Base-by-base conservation (phyloP, 2,888 invertebrate species). In the Acanthosepion lycidas region DNA sequence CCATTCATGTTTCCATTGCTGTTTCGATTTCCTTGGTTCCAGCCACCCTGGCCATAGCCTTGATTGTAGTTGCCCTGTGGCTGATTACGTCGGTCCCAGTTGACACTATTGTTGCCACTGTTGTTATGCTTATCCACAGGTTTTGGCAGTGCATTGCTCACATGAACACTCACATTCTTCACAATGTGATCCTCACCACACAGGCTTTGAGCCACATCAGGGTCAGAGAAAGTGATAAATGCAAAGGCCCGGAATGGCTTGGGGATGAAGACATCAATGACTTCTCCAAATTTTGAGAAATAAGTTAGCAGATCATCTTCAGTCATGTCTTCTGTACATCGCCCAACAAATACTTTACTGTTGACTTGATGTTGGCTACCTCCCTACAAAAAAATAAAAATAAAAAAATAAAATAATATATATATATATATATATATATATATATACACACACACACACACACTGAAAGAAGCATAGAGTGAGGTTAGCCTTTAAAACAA, bases 211-310 rank as follows among this genome's bases (percentile, higher is more conserved):
- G 99, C 99, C 94, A 99, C 98, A 97, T 99, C 98, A 55, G 99
- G 98, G 97, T 99, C 99, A 97, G 98, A 98, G 98, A 99, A 99
- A 94, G 99, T 99, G 94, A 99, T 99, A 98, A 99, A 99, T 26
- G 96, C 96, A 95, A 97, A 97, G 53, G 97, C 97, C 94, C 97
- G 96, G 97, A 99, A 99, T 95, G 99, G 99, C 97, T 99, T 98
- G 64, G 99, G 99, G 96, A 99, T 99, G 98, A 99, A 99, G 94
- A 99, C 99, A 98, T 99, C 99, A 94, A 99, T 99, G 94, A 99
- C 99, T 98, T 99, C 99, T 96, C 99, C 99, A 98, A 98, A 99
- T 97, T 98, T 98, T 94, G 98, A 98, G 95, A 97, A 97, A 98
- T 99, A 99, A 96, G 98, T 98, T 96, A 98, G 98, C 95, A 99